phyloP scores from a whole-genome alignment of 2,113 vertebrate genomes.

The Sigmodon hispidus region DNA sequence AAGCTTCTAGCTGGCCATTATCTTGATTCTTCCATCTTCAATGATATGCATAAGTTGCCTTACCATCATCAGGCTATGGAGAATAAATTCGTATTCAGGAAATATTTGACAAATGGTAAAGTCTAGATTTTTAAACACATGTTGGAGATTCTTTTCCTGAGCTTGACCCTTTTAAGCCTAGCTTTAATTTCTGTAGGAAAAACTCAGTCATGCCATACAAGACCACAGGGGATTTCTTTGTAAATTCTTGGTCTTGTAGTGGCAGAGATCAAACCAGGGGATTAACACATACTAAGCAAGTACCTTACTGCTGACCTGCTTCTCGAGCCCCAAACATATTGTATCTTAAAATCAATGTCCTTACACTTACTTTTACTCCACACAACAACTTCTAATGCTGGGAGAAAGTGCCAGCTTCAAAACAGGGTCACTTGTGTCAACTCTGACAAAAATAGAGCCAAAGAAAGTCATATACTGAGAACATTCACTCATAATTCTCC shows the following conservation, averaged over 20 bases:
- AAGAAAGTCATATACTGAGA: not conserved
- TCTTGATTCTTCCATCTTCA: not conserved
- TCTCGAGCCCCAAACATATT: not conserved
- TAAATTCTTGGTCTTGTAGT: not conserved
- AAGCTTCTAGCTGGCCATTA: not conserved
- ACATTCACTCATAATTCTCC: not conserved
- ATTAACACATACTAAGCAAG: not conserved
- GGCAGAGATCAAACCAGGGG: not conserved
- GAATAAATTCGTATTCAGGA: not conserved
- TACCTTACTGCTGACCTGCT: not conserved
- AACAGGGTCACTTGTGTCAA: not conserved
- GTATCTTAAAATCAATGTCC: not conserved
- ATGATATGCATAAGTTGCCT: not conserved
- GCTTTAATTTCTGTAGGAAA: not conserved
- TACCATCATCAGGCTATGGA: not conserved
- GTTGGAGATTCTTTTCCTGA: not conserved
- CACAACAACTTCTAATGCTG: not conserved
- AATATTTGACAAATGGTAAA: not conserved
- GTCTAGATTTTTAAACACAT: not conserved
- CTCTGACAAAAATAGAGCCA: not conserved
- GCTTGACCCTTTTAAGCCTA: not conserved
- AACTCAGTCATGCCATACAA: not conserved
- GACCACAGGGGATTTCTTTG: not conserved
- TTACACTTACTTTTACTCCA: not conserved
- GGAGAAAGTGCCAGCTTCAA: not conserved